A percentile compares a stretch with the other conserved stretches of the same genome.
phyloP scores from a whole-genome alignment of 2,888 invertebrate genomes.

The Ashinkailepas kermadecensis region DNA sequence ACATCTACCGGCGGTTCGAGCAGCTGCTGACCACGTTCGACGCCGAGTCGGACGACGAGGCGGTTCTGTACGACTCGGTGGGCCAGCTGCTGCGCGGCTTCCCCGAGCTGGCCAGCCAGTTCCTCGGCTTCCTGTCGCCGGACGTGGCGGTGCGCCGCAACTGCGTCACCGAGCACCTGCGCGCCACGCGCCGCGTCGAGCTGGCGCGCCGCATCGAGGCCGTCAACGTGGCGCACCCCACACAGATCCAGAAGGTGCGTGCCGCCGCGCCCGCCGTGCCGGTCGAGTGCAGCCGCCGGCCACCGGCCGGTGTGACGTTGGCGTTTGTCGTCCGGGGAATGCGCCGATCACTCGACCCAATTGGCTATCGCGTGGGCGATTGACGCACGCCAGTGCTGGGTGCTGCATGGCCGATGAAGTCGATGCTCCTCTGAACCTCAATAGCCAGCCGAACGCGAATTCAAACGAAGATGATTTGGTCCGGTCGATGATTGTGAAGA shows the following conservation, averaged over 20 bases:
- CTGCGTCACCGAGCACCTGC: neutral
- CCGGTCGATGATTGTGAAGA: no score
- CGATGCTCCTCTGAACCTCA: no score
- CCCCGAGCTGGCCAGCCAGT: neutral
- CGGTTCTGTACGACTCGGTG: neutral
- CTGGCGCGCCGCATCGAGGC: constrained; percentile 3
- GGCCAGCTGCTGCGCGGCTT: neutral
- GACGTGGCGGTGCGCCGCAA: constrained; percentile 2
- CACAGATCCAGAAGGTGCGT: neutral
- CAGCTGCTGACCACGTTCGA: neutral
- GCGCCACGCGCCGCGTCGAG: neutral
- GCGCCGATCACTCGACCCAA: no score
- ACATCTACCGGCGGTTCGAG: neutral
- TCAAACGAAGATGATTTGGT: no score
- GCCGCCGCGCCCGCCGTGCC: no score
- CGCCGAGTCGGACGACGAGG: neutral
- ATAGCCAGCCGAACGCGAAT: no score
- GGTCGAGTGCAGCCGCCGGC: no score
- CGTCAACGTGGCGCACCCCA: neutral
- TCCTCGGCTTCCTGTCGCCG: neutral
- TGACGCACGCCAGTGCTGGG: no score
- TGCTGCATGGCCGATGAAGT: no score
- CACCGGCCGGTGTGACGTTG: no score
- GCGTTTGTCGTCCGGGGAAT: no score
- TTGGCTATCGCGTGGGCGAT: no score